Base-by-base conservation (phyloP, 2,888 invertebrate species). In the Coenonympha glycerion region DNA sequence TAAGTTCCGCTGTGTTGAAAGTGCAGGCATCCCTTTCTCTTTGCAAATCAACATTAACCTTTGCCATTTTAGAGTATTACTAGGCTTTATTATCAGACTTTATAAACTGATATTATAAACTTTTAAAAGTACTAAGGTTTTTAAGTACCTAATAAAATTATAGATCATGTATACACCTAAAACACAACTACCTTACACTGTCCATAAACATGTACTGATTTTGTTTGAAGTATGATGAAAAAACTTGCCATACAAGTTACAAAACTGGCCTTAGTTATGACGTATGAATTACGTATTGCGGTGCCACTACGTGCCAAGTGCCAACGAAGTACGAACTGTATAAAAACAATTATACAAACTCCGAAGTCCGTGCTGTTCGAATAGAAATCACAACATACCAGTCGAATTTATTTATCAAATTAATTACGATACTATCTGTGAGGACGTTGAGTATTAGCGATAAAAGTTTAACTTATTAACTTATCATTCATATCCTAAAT, bases 1-100 rank as follows among this genome's bases (percentile, higher is more conserved):
- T 95, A 59, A 96, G 85, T 79, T 96, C 96, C 49, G 84, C 77
- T 1, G 90, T 80, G 71, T 92, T 87, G 70, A 95, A 95, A n/a
- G 91, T 90, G 64, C 94, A 94, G 62, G 90, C 91, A 56, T 91
- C 86, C 55, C 95, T 89, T 81, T 95, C 95, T 61, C 86, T 90
- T 68, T 87, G 87, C 55, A 95, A 83, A 82, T 95, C 95, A 9
- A 88, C 77, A 77, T 94, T 93, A 28, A 92, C 75, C 70, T 76
- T 75, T 31, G 34, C 26, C 51, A 51, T 52, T 52, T 21, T n/a
- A n/a, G n/a, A n/a, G n/a, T n/a, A n/a, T n/a, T n/a, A n/a, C n/a
- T 11, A 13, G 5, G 28, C 28, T 11, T 30, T 30, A 16, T 1
- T 15, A 16, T 9, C 31, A 16, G 16, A 16, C 8, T 9, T 33